phyloP scores from a whole-genome alignment of 2,888 invertebrate species.

The Branchipolynoe longqiensis region DNA sequence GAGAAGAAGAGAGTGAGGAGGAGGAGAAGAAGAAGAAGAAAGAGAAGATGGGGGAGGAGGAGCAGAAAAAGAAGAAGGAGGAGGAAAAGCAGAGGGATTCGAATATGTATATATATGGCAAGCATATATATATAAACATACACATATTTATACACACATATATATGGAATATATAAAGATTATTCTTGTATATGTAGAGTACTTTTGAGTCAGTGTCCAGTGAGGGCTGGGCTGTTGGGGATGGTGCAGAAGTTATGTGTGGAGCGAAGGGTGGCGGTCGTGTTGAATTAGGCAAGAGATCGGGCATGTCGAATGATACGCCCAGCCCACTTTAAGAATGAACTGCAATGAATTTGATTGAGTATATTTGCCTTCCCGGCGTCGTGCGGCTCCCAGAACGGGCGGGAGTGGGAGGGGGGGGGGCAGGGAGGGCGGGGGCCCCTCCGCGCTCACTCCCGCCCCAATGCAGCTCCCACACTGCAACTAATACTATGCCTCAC shows the following conservation, averaged over 20 bases:
- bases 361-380: slow-evolving; percentile 41
- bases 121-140: no score
- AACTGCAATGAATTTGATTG: slow-evolving; percentile 54
- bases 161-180: no score
- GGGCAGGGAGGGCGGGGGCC: not conserved
- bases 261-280: not conserved
- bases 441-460: not conserved
- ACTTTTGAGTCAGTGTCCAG: no score
- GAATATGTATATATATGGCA: no score
- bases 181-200: no score
- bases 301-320: not conserved
- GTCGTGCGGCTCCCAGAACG: not conserved
- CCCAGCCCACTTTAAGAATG: slow-evolving; percentile 23
- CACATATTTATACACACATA: not conserved
- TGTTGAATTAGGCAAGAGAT: slow-evolving; percentile 37
- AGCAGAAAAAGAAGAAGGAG: no score
- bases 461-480: not conserved
- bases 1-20: not conserved
- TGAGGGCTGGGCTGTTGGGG: no score
- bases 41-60: no score
- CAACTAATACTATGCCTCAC: not conserved
- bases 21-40: not conserved
- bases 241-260: no score
- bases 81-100: not conserved
- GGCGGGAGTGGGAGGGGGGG: not conserved